Base-by-base conservation (phyloP, 1,140 invertebrate species). In the Thereuonema tuberculata region DNA sequence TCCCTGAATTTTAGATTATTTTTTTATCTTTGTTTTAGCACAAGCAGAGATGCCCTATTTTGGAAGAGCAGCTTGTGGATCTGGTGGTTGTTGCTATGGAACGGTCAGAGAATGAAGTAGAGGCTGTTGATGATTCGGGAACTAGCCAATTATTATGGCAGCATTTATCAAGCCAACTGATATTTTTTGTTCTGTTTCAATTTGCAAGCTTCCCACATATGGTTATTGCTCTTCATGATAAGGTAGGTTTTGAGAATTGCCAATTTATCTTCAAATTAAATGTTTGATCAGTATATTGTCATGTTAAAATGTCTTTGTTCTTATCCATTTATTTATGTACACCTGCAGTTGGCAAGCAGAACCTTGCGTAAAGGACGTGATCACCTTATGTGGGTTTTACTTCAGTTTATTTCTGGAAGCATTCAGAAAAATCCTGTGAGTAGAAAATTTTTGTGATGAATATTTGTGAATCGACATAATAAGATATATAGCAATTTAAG, bases 301-400 rank as follows among this genome's bases (percentile, higher is more conserved):
- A n/a, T n/a, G n/a, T n/a, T n/a, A n/a, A n/a, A n/a, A n/a, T n/a
- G n/a, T 12, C 3, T 21, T 12, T 21, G 21, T 50, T 21, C 5
- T 50, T 12, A 12, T 21, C 24, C 12, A 21, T 50, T 50, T 50
- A 50, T 55, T 26, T 55, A 65, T 63, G 61, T 66, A 59, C 59
- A 61, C 67, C 67, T 72, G 26, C 60, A 86, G 83, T 72, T 94
- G 9, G 81, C 84, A 28, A 83, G 84, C 5, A 78, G 83, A 65
- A 88, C 91, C 68, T 79, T 92, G 66, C 81, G 85, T 53, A 91
- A 90, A 74, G 92, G 92, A 0, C 75, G 93, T 53, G 93, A 98
- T 75, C 90, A 96, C 67, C 73, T 98, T 0, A 97, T 97, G 93
- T 98, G 93, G 93, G 87, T 93, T 2, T 74, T 98, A n/a, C 72